Evolutionary conservation across 2,888 invertebrate species (phyloP), one percentile per base, ranked within the genome.

Genomic region (Trichopria drosophilae): DNA sequence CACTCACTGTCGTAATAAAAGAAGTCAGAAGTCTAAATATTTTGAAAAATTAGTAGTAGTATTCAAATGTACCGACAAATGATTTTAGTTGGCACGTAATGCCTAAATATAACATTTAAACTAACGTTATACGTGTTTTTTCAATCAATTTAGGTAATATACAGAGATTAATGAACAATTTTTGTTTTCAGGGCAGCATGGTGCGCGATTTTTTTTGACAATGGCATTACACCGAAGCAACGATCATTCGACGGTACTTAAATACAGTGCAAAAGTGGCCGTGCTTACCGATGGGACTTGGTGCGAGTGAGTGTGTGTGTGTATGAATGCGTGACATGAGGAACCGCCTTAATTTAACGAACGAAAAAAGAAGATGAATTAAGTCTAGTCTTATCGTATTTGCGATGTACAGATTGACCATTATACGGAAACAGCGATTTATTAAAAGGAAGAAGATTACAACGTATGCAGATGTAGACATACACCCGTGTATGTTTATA

Each of bases 381-480:
- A 40, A 42, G 32, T 46, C 32, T 45, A 45, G 29, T 51, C 51
- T 35, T 16, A 35, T 13, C 39, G 32, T 16, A 13, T 41, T 36
- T 12, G 15, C 12, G 35, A 34, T 19, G 1, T 22, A 28, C 20
- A n/a, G n/a, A n/a, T n/a, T n/a, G n/a, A n/a, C n/a, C n/a, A n/a
- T n/a, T n/a, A n/a, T n/a, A n/a, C n/a, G n/a, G n/a, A n/a, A n/a
- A n/a, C n/a, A n/a, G n/a, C n/a, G n/a, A n/a, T n/a, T n/a, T n/a
- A n/a, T n/a, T n/a, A n/a, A n/a, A n/a, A n/a, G n/a, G n/a, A n/a
- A n/a, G n/a, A n/a, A n/a, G n/a, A n/a, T n/a, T n/a, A n/a, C 12
- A 39, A 51, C 23, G 35, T 45, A 35, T 37, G n/a, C 4, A 34
- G 16, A 48, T 52, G 40, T 50, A 53, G 45, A 51, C 40, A 51